A percentile compares a stretch with the other conserved stretches of the same genome.
These are phyloP conservation scores for Lycodopsis pacificus DNA, from an alignment of 2,797 vertebrate species.

Conservation along the genomic window DNA sequence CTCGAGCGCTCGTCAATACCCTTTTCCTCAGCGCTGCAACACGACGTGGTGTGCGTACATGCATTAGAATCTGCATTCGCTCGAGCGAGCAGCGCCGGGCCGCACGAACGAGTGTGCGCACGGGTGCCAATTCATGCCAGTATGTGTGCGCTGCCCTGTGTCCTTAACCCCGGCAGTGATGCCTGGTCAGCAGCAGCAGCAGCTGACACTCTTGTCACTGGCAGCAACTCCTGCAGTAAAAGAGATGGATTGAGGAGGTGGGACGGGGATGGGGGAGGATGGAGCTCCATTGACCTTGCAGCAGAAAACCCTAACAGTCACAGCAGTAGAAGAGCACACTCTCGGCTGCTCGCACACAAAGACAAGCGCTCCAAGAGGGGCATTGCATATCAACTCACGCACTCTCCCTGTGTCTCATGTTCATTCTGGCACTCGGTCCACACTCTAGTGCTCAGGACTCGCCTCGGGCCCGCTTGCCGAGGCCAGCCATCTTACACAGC, in stretches of 20 bases:
- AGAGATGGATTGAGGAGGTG: constrained; percentile 1
- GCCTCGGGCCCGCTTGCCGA: constrained; percentile 51
- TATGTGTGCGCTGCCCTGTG: constrained; percentile 36
- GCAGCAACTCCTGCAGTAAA: constrained; percentile 63
- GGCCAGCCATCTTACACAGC: constrained; percentile 39
- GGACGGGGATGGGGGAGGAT: not conserved
- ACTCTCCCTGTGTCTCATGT: constrained; percentile 13
- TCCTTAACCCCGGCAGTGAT: constrained; percentile 53
- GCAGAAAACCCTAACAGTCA: constrained; percentile 64
- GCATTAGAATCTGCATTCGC: constrained; percentile 4
- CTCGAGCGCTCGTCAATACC: constrained; percentile 31
- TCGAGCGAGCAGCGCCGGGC: constrained; percentile 16
- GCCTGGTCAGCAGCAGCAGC: constrained; percentile 63
- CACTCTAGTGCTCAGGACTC: constrained; percentile 36
- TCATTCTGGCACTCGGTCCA: constrained; percentile 41
- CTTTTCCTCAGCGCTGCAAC: constrained; percentile 4
- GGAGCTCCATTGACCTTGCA: constrained; percentile 70
- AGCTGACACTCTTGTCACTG: constrained; percentile 58
- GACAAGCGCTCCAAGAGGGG: not conserved
- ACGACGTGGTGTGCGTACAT: constrained; percentile 6
- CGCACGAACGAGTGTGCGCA: constrained; percentile 10
- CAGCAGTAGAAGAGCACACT: constrained; percentile 43
- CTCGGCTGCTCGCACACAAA: constrained; percentile 38
- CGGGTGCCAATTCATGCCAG: constrained; percentile 45
- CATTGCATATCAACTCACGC: constrained; percentile 15